These are phyloP conservation scores for Nestor notabilis DNA, from an alignment of 2,113 vertebrate genomes.

Conservation along the genomic window DNA sequence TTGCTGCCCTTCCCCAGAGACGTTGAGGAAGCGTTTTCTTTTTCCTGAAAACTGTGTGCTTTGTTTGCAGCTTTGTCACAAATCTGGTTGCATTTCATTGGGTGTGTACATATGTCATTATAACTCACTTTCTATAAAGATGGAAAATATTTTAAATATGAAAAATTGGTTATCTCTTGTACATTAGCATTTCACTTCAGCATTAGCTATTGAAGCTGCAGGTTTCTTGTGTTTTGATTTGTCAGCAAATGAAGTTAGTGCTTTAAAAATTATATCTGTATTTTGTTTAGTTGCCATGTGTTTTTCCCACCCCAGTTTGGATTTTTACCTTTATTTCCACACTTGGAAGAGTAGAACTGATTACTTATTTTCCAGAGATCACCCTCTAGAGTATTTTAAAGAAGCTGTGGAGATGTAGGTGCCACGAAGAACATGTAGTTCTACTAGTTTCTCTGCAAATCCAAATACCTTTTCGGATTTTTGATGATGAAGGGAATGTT, in stretches of 20 bases:
- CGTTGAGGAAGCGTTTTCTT: neutral
- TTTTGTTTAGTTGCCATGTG: neutral
- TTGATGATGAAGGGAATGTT: neutral
- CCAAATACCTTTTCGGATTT: neutral
- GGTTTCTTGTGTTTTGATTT: neutral
- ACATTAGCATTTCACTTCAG: neutral
- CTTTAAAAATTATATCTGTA: neutral
- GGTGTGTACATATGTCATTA: neutral
- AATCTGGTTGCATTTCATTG: neutral
- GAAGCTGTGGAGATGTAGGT: neutral
- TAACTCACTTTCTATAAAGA: neutral
- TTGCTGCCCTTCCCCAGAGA: fast-evolving
- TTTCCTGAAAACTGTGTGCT: neutral
- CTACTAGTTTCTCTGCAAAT: neutral
- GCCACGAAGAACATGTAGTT: neutral
- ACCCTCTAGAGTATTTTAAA: neutral
- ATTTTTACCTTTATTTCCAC: neutral
- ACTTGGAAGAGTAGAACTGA: neutral
- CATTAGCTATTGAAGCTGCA: neutral
- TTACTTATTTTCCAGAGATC: neutral
- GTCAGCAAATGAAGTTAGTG: neutral
- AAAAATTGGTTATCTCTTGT: neutral
- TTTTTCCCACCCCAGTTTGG: neutral
- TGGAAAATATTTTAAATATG: neutral
- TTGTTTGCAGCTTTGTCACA: neutral